phyloP scores from a whole-genome alignment of 2,113 vertebrate species.

The Dicerorhinus sumatrensis region DNA sequence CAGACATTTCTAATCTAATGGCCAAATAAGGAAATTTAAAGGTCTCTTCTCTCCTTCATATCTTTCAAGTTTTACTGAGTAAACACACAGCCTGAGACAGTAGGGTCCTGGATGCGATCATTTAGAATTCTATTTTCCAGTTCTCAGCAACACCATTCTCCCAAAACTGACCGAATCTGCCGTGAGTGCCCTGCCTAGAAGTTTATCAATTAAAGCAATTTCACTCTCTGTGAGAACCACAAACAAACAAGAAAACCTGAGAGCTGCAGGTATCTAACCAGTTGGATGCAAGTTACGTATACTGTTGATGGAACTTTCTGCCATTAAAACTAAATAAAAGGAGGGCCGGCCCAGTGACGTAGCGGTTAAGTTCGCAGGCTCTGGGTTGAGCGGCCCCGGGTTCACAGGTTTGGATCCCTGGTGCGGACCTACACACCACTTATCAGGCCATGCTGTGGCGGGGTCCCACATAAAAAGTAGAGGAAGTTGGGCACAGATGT shows the following conservation, averaged over 20 bases:
- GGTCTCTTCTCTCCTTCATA: not conserved
- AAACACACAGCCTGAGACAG: not conserved
- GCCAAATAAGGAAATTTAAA: not conserved
- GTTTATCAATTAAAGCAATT: not conserved
- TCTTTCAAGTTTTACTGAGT: not conserved
- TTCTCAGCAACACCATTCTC: not conserved
- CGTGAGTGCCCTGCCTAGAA: no score
- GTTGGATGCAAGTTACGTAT: accelerated
- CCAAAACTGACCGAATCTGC: accelerated
- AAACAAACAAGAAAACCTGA: not conserved
- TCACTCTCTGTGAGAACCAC: not conserved
- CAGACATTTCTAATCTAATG: not conserved
- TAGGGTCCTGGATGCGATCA: accelerated
- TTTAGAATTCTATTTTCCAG: not conserved
- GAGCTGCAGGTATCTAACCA: not conserved
- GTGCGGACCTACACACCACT: no score
- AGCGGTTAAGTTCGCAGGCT: no score
- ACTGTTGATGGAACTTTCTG: no score
- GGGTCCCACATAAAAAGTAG: no score
- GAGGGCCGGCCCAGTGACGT: no score
- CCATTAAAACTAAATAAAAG: not conserved
- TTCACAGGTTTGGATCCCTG: no score
- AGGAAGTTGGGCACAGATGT: no score
- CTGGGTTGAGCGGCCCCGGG: no score
- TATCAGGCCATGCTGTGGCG: no score